These are phyloP conservation scores for Kryptopterus vitreolus DNA, from an alignment of 2,797 vertebrate genomes.

Conservation along the genomic window DNA sequence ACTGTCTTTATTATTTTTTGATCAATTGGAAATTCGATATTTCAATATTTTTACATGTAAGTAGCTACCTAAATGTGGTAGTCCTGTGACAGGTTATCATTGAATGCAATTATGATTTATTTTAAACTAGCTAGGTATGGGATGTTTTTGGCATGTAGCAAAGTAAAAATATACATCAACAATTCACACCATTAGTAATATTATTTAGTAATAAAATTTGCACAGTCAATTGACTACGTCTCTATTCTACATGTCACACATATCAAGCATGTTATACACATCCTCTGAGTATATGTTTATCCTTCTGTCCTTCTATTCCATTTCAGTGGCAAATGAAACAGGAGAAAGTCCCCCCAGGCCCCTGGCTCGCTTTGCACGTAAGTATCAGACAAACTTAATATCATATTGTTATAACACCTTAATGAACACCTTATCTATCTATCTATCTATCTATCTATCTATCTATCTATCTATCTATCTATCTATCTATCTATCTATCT, in stretches of 20 bases:
- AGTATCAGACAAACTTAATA: conserved; percentile 65
- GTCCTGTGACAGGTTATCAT: too few relatives aligned
- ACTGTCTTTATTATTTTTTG: background rate
- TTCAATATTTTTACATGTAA: too few relatives aligned
- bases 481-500: too few relatives aligned
- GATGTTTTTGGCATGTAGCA: too few relatives aligned
- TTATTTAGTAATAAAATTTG: background rate
- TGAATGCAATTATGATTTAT: too few relatives aligned
- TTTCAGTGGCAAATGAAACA: conserved; percentile 85
- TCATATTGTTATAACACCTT: background rate
- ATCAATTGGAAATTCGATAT: too few relatives aligned
- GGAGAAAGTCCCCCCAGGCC: conserved; percentile 75
- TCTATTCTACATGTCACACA: background rate
- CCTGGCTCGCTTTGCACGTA: conserved; percentile 80
- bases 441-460: too few relatives aligned
- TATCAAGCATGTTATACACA: too few relatives aligned
- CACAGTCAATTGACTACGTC: background rate
- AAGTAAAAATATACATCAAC: background rate
- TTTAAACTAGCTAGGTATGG: too few relatives aligned
- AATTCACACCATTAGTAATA: background rate
- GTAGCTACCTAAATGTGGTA: too few relatives aligned
- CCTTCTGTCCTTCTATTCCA: conserved; percentile 31
- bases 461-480: too few relatives aligned
- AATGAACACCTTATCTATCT: too few relatives aligned
- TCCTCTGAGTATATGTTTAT: conserved; percentile 1